Base-by-base conservation (phyloP, 2,113 vertebrate species). In the Xiphophorus maculatus region DNA sequence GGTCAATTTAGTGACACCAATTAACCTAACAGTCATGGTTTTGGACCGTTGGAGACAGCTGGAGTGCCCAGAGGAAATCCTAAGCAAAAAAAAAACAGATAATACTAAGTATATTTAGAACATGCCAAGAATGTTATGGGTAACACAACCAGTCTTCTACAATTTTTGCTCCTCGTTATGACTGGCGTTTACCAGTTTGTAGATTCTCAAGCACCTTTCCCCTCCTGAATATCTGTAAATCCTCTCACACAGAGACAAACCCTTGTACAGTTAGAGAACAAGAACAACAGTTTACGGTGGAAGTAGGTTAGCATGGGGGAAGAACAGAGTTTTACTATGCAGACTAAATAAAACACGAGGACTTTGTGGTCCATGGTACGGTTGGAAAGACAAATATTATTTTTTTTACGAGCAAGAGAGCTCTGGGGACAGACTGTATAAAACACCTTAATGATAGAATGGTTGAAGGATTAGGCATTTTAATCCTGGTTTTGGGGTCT, bases 361-460 rank as follows among this genome's bases (percentile, higher is more conserved):
- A 92, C 92, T 93, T 92, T 94, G 93, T 89, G 91, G 93, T 94
- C 90, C 92, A 93, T 91, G 86, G 91, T 94, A 92, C 93, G 93
- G 93, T 91, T 94, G 92, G 94, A 94, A 95, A 95, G 94, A 95
- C 94, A 95, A 94, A 95, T 94, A 94, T 94, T 93, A 84, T 91
- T 93, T 94, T 91, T 87, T 94, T 93, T 93, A 94, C n/a, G 83
- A 93, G 93, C 84, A 13, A 89, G 87, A 93, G 83, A 93, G 87
- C 88, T 89, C 88, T 89, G 44, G 79, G 88, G 85, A 82, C 89
- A 70, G 83, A 87, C 86, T 77, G 79, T 84, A 87, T 93, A 92
- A 93, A 95, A 93, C 64, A 71, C 90, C 68, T 84, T 90, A 93
- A 95, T 93, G 93, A 93, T 84, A 89, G 88, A 94, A 94, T 93